A percentile compares a stretch with the other conserved stretches of the same genome.
These are phyloP conservation scores for Sphenodon punctatus DNA, from an alignment of 2,797 vertebrate species.

Conservation along the genomic window DNA sequence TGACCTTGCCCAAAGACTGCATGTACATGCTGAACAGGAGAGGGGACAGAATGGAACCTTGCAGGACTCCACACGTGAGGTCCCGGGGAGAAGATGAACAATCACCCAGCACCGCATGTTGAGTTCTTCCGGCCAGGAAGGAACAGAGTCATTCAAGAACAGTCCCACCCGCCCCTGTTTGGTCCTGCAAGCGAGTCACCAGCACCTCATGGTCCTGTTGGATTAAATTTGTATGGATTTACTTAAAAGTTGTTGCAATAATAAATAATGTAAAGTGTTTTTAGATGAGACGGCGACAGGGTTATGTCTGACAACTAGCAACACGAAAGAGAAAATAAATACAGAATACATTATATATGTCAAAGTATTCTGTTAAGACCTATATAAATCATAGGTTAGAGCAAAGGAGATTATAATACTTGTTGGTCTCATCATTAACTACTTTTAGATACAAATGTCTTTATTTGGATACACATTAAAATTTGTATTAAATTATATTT, in stretches of 20 bases:
- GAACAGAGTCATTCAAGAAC: no score
- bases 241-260: neutral
- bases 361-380: neutral
- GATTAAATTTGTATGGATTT: neutral
- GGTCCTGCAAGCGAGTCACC: no score
- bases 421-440: neutral
- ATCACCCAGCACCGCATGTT: no score
- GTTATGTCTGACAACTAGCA: neutral
- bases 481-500: neutral
- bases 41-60: no score
- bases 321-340: slow-evolving; percentile 9
- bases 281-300: neutral
- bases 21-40: no score
- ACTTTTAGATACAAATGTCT: neutral
- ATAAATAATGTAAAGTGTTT: neutral
- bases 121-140: no score
- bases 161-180: no score
- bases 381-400: neutral
- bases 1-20: no score
- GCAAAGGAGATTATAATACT: neutral
- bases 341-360: neutral
- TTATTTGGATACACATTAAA: neutral
- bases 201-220: no score
- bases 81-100: no score
- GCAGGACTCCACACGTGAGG: no score